A percentile compares a stretch with the other conserved stretches of the same genome.
These are phyloP conservation scores for Lucifuga dentata DNA, from an alignment of 2,113 vertebrate species.

Conservation along the genomic window DNA sequence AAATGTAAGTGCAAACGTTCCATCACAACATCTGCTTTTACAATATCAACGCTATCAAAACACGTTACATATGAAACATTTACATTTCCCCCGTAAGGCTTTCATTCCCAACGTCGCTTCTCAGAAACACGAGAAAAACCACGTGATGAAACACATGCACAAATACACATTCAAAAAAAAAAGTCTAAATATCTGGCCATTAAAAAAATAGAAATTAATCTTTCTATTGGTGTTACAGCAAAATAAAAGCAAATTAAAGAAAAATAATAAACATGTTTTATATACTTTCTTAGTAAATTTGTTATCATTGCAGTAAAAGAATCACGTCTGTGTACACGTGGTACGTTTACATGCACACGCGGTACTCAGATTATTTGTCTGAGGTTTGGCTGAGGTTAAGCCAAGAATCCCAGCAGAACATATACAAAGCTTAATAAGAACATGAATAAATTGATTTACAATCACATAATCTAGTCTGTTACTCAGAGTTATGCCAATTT, in stretches of 20 bases:
- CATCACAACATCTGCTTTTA: conserved; percentile 72
- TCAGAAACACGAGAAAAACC: conserved; percentile 27
- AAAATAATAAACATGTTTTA: conserved; percentile 36
- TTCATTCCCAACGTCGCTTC: conserved; percentile 57
- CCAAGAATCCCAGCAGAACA: too few relatives aligned
- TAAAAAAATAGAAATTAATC: conserved; percentile 78
- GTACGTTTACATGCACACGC: too few relatives aligned
- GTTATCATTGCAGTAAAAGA: conserved; percentile 45
- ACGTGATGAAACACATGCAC: conserved; percentile 54
- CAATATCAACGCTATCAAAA: conserved; percentile 74
- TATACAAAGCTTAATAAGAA: too few relatives aligned
- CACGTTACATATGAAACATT: conserved; percentile 67
- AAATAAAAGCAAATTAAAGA: conserved; percentile 51
- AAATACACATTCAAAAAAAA: conserved; percentile 25
- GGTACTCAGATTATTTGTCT: too few relatives aligned
- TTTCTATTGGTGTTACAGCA: conserved; percentile 52
- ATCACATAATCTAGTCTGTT: too few relatives aligned
- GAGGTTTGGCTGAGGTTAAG: too few relatives aligned
- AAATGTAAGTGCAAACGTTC: conserved; percentile 69
- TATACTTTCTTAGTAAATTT: conserved; percentile 36
- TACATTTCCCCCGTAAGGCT: conserved; percentile 66
- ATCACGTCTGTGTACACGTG: too few relatives aligned
- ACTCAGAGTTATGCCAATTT: too few relatives aligned
- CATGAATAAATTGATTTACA: too few relatives aligned
- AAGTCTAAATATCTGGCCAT: conserved; percentile 39